Evolutionary conservation across 2,888 invertebrate genomes (phyloP).

Genomic region (Pycnomerus fuliginosus): DNA sequence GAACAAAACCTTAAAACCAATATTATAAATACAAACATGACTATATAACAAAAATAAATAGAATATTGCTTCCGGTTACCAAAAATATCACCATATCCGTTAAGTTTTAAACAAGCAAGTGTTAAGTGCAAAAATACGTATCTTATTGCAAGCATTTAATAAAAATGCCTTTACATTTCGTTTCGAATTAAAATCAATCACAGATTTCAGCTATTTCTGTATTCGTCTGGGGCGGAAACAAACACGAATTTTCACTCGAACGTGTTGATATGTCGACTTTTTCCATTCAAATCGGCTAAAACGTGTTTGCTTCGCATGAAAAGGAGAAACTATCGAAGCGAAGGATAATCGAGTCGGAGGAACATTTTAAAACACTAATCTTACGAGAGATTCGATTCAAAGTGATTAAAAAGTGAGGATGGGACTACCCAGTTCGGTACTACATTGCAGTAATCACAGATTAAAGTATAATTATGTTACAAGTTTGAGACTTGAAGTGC

Average conservation of each 20-base stretch:
- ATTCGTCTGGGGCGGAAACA: slow-evolving; percentile 13
- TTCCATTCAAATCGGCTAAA: slow-evolving; percentile 3
- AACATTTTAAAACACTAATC: slow-evolving; percentile 22
- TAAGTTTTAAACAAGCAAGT: slow-evolving; percentile 37
- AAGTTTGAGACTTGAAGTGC: too few relatives aligned
- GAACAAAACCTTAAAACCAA: slow-evolving; percentile 27
- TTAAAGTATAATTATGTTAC: slow-evolving; percentile 37
- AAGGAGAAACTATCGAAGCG: slow-evolving; percentile 19
- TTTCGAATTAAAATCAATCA: slow-evolving; percentile 38
- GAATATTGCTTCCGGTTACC: slow-evolving; percentile 53
- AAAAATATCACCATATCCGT: slow-evolving; percentile 51
- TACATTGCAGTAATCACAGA: slow-evolving; percentile 47
- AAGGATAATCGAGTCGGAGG: slow-evolving; percentile 16
- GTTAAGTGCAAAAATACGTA: slow-evolving; percentile 52
- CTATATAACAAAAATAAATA: slow-evolving; percentile 39
- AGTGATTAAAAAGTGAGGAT: slow-evolving; percentile 23
- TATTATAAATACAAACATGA: slow-evolving; percentile 24
- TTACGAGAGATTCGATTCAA: slow-evolving; percentile 24
- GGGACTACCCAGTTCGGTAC: slow-evolving; percentile 16
- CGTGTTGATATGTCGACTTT: slow-evolving; percentile 16
- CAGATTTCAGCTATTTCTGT: slow-evolving; percentile 36
- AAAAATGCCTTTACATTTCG: slow-evolving; percentile 33
- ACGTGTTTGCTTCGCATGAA: slow-evolving; percentile 16
- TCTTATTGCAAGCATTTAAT: slow-evolving; percentile 47
- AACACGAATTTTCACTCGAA: slow-evolving; percentile 13